Conservation (phyloP, 2,113 vertebrate species). For the Megaceryle torquata region DNA sequence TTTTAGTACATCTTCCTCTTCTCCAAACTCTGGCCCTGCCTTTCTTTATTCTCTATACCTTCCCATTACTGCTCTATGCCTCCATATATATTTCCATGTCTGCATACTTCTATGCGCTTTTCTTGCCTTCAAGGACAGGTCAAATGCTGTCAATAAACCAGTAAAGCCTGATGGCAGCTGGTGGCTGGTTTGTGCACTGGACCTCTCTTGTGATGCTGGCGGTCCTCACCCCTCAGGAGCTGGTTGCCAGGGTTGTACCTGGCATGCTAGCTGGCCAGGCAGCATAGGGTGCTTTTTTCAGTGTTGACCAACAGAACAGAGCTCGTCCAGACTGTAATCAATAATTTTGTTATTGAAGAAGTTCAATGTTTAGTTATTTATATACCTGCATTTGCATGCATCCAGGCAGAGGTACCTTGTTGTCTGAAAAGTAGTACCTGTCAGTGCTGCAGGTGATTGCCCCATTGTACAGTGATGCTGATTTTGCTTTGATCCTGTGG, state of each 20-base stretch:
- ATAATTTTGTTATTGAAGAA: not conserved
- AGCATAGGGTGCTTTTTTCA: rapidly evolving
- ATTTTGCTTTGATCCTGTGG: not conserved
- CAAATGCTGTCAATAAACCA: not conserved
- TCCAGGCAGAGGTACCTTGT: not conserved
- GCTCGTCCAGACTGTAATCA: not conserved
- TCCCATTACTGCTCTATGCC: not conserved
- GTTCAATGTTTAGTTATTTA: not conserved
- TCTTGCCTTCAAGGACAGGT: not conserved
- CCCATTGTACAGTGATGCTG: not conserved
- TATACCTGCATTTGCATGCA: not conserved
- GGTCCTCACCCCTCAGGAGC: not conserved
- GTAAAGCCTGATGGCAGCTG: not conserved
- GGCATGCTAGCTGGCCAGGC: not conserved
- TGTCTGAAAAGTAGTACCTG: not conserved
- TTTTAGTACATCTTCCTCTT: not conserved
- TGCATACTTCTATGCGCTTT: not conserved
- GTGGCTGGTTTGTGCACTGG: not conserved
- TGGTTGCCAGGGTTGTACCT: not conserved
- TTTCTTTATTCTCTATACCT: not conserved
- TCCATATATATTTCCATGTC: not conserved
- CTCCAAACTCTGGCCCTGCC: not conserved
- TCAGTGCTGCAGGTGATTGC: not conserved
- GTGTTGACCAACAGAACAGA: not conserved
- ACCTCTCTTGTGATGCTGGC: not conserved